Percentiles rank a stretch among this genome's conserved stretches.
These are phyloP conservation scores for Herpailurus yagouaroundi DNA, from an alignment of 2,113 vertebrate species.

Conservation along the genomic window DNA sequence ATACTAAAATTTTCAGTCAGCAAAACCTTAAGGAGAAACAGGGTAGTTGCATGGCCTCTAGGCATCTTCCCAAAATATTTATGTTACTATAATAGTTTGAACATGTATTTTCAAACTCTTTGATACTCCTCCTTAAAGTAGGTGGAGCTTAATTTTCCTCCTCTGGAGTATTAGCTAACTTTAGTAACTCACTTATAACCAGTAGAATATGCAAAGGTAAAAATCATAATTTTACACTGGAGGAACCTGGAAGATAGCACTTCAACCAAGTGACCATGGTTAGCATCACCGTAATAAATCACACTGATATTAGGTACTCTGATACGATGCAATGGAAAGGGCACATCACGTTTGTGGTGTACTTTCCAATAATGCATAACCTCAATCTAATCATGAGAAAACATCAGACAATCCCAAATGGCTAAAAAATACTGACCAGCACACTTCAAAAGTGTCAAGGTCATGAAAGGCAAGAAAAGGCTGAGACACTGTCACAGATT, in stretches of 20 bases:
- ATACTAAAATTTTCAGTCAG: neutral
- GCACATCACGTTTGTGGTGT: neutral
- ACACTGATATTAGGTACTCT: neutral
- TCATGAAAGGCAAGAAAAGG: neutral
- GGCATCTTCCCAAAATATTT: neutral
- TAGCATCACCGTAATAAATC: neutral
- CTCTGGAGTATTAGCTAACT: neutral
- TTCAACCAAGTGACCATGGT: neutral
- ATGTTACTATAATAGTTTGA: neutral
- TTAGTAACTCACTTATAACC: neutral
- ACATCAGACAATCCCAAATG: neutral
- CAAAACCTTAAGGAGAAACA: neutral
- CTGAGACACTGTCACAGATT: neutral
- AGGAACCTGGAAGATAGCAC: neutral
- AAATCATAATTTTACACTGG: neutral
- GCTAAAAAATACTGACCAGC: neutral
- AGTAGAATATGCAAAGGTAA: neutral
- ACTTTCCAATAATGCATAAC: neutral
- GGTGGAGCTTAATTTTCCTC: neutral
- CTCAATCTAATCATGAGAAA: neutral
- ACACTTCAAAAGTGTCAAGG: neutral
- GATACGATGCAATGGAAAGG: neutral
- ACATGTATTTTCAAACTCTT: neutral
- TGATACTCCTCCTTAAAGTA: neutral
- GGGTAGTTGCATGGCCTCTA: neutral